Evolutionary conservation across 2,888 invertebrate genomes (phyloP).

Genomic region (Omphaloscelis lunosa): DNA sequence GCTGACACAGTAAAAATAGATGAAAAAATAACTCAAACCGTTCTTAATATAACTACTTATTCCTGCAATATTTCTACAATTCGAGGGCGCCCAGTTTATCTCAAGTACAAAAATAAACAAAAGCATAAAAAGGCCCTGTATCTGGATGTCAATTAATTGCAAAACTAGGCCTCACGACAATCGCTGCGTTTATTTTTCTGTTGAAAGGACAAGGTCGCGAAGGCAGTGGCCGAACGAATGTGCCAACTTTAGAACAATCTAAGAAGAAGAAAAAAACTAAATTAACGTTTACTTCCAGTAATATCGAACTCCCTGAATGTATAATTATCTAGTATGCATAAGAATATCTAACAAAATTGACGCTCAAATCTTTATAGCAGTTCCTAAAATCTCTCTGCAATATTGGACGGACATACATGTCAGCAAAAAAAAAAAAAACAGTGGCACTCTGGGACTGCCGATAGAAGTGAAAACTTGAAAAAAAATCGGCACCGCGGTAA

Average conservation of each 20-base stretch:
- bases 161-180: constrained; percentile 60
- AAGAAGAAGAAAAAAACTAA: constrained; percentile 8
- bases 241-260: constrained; percentile 17
- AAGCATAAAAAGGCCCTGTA: constrained; percentile 29
- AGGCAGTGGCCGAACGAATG: constrained; percentile 35
- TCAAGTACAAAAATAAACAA: constrained; percentile 33
- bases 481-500: too few species aligned
- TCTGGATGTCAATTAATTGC: constrained; percentile 45
- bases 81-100: constrained; percentile 41
- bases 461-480: too few species aligned
- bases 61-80: constrained; percentile 21
- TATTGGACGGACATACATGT: neutral
- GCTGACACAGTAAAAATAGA: constrained; percentile 15
- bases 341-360: neutral
- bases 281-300: neutral
- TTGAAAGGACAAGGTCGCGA: constrained; percentile 62
- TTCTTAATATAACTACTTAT: constrained; percentile 17
- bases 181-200: constrained; percentile 39
- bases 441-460: too few species aligned
- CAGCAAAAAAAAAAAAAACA: neutral
- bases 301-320: neutral
- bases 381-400: neutral
- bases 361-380: neutral
- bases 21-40: constrained; percentile 16
- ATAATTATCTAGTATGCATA: neutral